Conservation (phyloP, 2,888 invertebrate species). For the Lasioglossum zephyrum region DNA sequence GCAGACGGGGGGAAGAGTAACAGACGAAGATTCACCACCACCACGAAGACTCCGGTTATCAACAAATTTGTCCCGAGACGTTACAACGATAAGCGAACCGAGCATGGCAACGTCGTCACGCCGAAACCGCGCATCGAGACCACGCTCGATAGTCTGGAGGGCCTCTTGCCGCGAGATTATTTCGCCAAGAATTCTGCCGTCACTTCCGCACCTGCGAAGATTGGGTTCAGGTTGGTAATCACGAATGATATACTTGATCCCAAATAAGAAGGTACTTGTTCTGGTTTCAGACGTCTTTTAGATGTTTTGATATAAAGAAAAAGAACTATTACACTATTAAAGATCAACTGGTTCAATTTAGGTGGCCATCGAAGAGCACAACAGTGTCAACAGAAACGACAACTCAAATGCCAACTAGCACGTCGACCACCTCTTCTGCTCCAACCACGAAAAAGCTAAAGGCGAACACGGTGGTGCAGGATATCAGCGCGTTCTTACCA, state of each 20-base stretch:
- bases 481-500: conserved; percentile 88
- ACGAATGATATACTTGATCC: too few species aligned
- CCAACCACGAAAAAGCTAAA: conserved; percentile 55
- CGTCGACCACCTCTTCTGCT: conserved; percentile 33
- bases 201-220: conserved; percentile 33
- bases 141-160: conserved; percentile 69
- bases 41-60: conserved; percentile 84
- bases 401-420: conserved; percentile 34
- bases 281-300: too few species aligned
- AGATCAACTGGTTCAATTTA: conserved; percentile 14
- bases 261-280: too few species aligned
- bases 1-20: conserved; percentile 87
- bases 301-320: too few species aligned
- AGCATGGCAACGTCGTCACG: conserved; percentile 41
- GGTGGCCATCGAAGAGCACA: conserved; percentile 64
- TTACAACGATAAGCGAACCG: conserved; percentile 77
- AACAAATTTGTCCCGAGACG: conserved; percentile 80
- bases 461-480: conserved; percentile 74
- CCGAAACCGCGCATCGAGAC: conserved; percentile 56
- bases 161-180: conserved; percentile 70
- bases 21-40: conserved; percentile 85
- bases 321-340: too few species aligned
- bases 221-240: conserved; percentile 61
- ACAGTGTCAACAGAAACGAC: conserved; percentile 44
- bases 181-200: conserved; percentile 19